These are phyloP conservation scores for Syngnathus rostellatus DNA, from an alignment of 2,797 vertebrate genomes.

Conservation along the genomic window DNA sequence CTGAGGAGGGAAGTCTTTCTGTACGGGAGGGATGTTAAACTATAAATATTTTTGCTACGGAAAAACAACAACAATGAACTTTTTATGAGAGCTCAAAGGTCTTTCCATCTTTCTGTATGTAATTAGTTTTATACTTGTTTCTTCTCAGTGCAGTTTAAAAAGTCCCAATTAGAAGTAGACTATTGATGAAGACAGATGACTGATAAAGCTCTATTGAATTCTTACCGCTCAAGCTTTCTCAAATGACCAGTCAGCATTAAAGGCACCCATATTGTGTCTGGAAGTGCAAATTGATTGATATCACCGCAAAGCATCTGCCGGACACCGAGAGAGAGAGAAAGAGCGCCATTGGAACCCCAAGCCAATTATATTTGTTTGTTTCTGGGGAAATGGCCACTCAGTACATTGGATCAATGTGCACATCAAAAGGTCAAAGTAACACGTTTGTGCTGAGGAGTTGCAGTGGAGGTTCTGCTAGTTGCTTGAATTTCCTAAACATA, in stretches of 20 bases:
- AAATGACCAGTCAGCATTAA: constrained; percentile 75
- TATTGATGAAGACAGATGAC: constrained; percentile 60
- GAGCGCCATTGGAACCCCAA: constrained; percentile 69
- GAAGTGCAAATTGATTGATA: constrained; percentile 80
- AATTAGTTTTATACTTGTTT: neutral
- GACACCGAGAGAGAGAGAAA: constrained; percentile 55
- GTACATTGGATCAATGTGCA: constrained; percentile 68
- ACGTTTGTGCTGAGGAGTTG: constrained; percentile 6
- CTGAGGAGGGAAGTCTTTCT: constrained; percentile 13
- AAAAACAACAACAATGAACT: neutral
- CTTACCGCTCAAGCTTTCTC: constrained; percentile 60
- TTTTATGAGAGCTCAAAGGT: neutral
- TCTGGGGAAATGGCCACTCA: constrained; percentile 70
- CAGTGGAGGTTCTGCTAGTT: neutral
- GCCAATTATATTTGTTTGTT: constrained; percentile 77
- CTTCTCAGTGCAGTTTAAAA: neutral
- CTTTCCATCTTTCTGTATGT: neutral
- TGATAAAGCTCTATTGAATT: constrained; percentile 72
- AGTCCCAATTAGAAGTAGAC: constrained; percentile 39
- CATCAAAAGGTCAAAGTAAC: constrained; percentile 71
- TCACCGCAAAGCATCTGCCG: constrained; percentile 67
- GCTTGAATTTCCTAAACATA: neutral
- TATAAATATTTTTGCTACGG: neutral
- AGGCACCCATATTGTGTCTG: constrained; percentile 74
- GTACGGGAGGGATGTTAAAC: constrained; percentile 21